Evolutionary conservation across 2,797 vertebrate genomes (phyloP), one percentile per base, ranked within the genome.

Genomic region (Adrianichthys oophorus): DNA sequence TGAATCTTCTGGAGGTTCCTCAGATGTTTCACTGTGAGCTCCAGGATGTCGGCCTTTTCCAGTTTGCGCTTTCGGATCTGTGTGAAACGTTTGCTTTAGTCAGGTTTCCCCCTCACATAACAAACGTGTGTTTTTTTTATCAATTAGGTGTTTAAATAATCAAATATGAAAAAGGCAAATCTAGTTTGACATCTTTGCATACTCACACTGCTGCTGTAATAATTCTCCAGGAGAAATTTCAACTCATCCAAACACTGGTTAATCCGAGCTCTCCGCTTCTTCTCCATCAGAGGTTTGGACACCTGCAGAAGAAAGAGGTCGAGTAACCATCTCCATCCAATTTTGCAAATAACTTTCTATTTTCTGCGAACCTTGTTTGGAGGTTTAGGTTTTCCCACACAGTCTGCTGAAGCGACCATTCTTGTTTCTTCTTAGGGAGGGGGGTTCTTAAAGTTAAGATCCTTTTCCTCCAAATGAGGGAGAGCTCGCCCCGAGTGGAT

Each of bases 281-380:
- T 96, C 72, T 96, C 95, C 95, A 95, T 95, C 13, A 95, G 77
- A 2, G 95, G 95, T 79, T 96, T 96, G 59, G 95, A 95, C 8
- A 95, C 90, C 94, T 95, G 80, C 26, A 3, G 18, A 23, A 16
- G 8, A 41, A 3, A 37, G 10, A 37, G 10, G 32, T 12, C 10
- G 10, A 37, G 10, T 37, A 4, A 37, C 10, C 32, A 37, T 12
- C 12, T 12, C 32, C 13, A 47, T 21, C 44, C 12, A 4, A 24
- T 13, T 2, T 24, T 23, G 13, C 21, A 12, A 6, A 24, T 1
- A 41, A 4, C 14, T 4, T 21, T 8, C 19, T 53, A 1, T 5
- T 23, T 15, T 4, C 2, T 29, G 68, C 81, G 45, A 29, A 92
- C 92, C 88, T 92, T 93, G 55, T 82, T 92, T 13, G 61, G 48